Evolutionary conservation across 1,140 invertebrate genomes (phyloP), one percentile per base, ranked within the genome.

Genomic region (Heliconius hewitsoni): DNA sequence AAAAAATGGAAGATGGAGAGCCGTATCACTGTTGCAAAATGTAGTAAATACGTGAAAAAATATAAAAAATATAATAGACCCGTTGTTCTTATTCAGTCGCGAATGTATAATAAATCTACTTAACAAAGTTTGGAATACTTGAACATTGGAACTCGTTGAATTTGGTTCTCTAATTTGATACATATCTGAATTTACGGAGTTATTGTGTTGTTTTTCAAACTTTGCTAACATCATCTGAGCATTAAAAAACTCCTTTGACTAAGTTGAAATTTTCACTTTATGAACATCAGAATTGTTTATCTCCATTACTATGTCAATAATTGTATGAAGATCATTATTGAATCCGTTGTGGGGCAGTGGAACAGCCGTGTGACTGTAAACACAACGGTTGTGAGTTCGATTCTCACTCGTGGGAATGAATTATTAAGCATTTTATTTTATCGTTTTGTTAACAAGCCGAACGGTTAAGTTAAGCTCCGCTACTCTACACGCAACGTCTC

Each of bases 131-230:
- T 8, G 4, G 13, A 71, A 71, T 30, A n/a, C 55, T 55, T 23
- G 19, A 52, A 57, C 50, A 52, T 74, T 57, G n/a, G 30, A 74
- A 55, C 73, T 57, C 52, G 52, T 52, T 77, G 6, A 52, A 77
- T 37, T 76, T 23, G 42, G 23, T 71, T 16, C 30, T 77, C 46
- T 71, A 77, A 77, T 71, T 77, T 77, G 70, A 71, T 77, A 71
- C 42, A 23, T 42, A 77, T 76, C 18, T 50, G n/a, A 71, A 71
- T 77, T 72, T 23, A 57, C n/a, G 39, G 39, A 50, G 55, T 75
- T n/a, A 37, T 73, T 77, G 27, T 77, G 39, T 57, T 71, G 76
- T 72, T 77, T 71, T 52, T 2, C 19, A 27, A 77, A 77, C 76
- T 77, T 77, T 77, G 8, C 18, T 16, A 50, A 76, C 30, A 66